Evolutionary conservation across 2,888 invertebrate genomes (phyloP).

Genomic region (Calliphora vomitoria): DNA sequence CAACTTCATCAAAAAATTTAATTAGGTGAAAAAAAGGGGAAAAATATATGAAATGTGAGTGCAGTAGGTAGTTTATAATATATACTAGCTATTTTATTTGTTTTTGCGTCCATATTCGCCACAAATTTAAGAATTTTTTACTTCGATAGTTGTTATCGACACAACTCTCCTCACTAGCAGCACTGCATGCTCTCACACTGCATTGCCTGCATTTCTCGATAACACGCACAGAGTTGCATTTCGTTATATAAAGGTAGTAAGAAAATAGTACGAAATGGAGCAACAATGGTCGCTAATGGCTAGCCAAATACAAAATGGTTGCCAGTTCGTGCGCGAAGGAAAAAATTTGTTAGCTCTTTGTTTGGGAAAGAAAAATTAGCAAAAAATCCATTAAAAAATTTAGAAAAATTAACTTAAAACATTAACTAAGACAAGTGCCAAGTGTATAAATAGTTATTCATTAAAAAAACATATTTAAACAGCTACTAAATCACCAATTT

Average conservation of each 20-base stretch:
- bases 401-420: slow-evolving; percentile 77
- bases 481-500: slow-evolving; percentile 24
- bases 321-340: slow-evolving; percentile 81
- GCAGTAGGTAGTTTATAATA: too few relatives aligned
- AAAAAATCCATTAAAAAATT: slow-evolving; percentile 76
- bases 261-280: slow-evolving; percentile 40
- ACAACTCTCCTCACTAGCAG: too few relatives aligned
- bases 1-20: too few relatives aligned
- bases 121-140: too few relatives aligned
- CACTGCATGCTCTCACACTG: too few relatives aligned
- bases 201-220: too few relatives aligned
- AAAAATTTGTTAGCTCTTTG: slow-evolving; percentile 76
- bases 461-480: not conserved
- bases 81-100: too few relatives aligned
- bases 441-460: slow-evolving; percentile 55
- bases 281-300: slow-evolving; percentile 74
- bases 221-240: slow-evolving; percentile 12
- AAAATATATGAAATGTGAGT: too few relatives aligned
- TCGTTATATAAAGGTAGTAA: not conserved
- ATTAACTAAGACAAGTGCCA: slow-evolving; percentile 76
- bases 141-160: too few relatives aligned
- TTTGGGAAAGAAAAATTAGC: slow-evolving; percentile 79
- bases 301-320: slow-evolving; percentile 81
- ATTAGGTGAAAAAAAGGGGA: too few relatives aligned
- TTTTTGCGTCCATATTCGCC: too few relatives aligned